These are phyloP conservation scores for Tetrax tetrax DNA, from an alignment of 2,113 vertebrate genomes.

Conservation along the genomic window DNA sequence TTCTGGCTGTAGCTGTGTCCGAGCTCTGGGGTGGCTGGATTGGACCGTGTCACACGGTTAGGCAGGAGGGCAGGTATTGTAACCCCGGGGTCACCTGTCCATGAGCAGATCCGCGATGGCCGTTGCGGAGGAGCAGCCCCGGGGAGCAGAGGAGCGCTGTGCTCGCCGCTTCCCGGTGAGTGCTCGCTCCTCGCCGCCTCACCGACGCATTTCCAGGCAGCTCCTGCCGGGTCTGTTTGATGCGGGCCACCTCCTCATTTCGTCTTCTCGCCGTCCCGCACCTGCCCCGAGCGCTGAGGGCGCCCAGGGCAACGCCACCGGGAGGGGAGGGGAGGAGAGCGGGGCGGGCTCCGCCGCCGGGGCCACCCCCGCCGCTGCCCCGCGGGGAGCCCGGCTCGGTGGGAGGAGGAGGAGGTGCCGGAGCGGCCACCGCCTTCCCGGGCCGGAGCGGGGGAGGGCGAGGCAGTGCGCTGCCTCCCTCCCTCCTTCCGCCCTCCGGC, in stretches of 20 bases:
- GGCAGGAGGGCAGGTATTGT: background rate
- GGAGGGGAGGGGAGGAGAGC: too few species aligned
- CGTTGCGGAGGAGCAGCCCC: background rate
- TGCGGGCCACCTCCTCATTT: background rate
- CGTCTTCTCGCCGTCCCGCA: background rate
- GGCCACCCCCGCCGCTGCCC: background rate
- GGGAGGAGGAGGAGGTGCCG: background rate
- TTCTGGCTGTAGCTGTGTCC: too few species aligned
- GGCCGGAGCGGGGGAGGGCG: background rate
- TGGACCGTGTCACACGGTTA: rapidly evolving
- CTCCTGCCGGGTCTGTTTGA: too few species aligned
- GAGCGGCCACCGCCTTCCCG: background rate
- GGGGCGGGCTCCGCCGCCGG: background rate
- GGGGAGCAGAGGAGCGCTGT: background rate
- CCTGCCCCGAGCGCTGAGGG: background rate
- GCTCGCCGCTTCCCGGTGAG: rapidly evolving
- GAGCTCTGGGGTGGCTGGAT: background rate
- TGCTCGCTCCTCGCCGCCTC: background rate
- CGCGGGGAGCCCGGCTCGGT: background rate
- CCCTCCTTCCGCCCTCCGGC: background rate
- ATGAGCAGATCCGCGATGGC: rapidly evolving
- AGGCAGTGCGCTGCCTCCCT: background rate
- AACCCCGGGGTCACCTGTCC: too few species aligned
- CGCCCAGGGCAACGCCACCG: background rate
- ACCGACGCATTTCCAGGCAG: too few species aligned